phyloP scores from a whole-genome alignment of 1,140 invertebrate species.

The Saccostrea echinata region DNA sequence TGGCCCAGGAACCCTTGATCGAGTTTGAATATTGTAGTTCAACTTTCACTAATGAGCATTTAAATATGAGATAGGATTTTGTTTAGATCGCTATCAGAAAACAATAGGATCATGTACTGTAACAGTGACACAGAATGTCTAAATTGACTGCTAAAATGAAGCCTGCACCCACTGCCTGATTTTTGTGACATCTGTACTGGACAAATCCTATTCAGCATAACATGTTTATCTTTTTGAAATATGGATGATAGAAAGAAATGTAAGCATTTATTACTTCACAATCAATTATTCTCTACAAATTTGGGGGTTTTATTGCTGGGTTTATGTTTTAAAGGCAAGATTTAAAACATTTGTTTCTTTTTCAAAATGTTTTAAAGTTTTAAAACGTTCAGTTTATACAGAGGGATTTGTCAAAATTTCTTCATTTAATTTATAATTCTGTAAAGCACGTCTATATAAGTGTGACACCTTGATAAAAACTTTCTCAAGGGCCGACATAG shows the following conservation, averaged over 20 bases:
- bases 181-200: no score
- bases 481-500: background rate
- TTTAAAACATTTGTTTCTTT: background rate
- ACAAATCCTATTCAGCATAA: no score
- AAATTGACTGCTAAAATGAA: background rate
- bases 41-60: conserved; percentile 37
- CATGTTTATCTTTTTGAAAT: background rate
- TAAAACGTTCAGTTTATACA: background rate
- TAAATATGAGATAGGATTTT: conserved; percentile 25
- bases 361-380: background rate
- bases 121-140: background rate
- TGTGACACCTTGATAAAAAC: background rate
- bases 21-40: conserved; percentile 26
- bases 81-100: background rate
- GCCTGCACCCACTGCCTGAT: background rate
- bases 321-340: background rate
- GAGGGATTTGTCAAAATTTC: background rate
- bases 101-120: conserved; percentile 7
- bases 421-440: background rate
- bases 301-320: background rate
- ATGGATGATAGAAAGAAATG: background rate
- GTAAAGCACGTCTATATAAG: background rate
- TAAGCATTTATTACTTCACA: background rate
- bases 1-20: conserved; percentile 20
- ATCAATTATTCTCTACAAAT: background rate